A percentile compares a stretch with the other conserved stretches of the same genome.
Evolutionary conservation across 2,888 invertebrate genomes (phyloP).

Genomic region (Laspeyria flexula): DNA sequence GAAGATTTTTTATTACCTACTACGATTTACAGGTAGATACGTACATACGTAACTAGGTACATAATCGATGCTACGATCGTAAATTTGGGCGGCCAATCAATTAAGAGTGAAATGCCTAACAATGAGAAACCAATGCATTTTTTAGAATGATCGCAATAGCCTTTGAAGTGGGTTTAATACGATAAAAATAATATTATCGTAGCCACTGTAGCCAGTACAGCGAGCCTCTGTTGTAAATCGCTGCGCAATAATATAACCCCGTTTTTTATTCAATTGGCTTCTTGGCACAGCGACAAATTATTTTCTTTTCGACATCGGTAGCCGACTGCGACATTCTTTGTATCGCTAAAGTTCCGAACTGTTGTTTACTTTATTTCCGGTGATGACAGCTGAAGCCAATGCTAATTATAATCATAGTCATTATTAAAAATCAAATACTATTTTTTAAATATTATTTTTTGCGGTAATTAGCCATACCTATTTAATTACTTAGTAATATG

Average conservation of each 20-base stretch:
- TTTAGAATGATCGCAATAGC: constrained; percentile 26
- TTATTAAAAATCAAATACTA: too few relatives aligned
- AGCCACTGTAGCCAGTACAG: constrained; percentile 39
- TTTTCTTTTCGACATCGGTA: constrained; percentile 61
- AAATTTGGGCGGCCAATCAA: neutral
- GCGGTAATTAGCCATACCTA: too few relatives aligned
- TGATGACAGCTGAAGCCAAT: neutral
- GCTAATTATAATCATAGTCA: neutral
- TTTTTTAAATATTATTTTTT: too few relatives aligned
- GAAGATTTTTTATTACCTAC: too few relatives aligned
- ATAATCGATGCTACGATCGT: too few relatives aligned
- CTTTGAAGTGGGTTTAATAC: constrained; percentile 23
- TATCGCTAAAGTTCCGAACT: constrained; percentile 27
- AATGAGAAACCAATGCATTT: neutral
- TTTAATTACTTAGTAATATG: too few relatives aligned
- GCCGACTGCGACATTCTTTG: constrained; percentile 23
- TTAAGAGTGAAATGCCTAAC: too few relatives aligned
- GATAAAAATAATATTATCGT: constrained; percentile 63
- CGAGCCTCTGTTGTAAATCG: constrained; percentile 57
- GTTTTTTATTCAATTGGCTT: constrained; percentile 71
- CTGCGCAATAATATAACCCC: constrained; percentile 70
- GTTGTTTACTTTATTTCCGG: constrained; percentile 23
- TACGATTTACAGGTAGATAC: too few relatives aligned
- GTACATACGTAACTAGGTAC: too few relatives aligned
- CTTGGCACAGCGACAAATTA: constrained; percentile 79